A percentile compares a stretch with the other conserved stretches of the same genome.
Evolutionary conservation across 2,888 invertebrate species (phyloP).

Genomic region (Glyphotaelius pellucidus): DNA sequence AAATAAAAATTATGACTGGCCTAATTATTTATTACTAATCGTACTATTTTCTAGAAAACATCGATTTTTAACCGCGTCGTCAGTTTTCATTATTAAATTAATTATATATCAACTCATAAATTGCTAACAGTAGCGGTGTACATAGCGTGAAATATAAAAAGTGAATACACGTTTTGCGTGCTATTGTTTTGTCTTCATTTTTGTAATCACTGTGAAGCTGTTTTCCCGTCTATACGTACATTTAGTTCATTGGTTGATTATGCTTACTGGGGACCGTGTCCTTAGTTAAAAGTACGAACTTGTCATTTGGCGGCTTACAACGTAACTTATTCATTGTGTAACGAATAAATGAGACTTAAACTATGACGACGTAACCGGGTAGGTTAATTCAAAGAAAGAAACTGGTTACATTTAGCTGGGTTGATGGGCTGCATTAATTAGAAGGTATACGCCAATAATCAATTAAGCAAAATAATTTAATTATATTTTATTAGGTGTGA

Average conservation of each 20-base stretch:
- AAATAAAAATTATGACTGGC: too few relatives aligned
- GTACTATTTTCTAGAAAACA: background rate
- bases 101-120: too few relatives aligned
- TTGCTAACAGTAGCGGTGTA: too few relatives aligned
- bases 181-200: background rate
- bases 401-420: background rate
- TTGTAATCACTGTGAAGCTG: background rate
- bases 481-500: background rate
- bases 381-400: background rate
- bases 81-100: background rate
- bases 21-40: background rate
- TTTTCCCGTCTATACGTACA: background rate
- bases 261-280: background rate
- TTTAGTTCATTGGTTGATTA: background rate
- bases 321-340: background rate
- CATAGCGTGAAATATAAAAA: background rate
- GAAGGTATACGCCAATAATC: too few relatives aligned
- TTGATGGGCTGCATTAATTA: too few relatives aligned
- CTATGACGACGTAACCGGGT: background rate
- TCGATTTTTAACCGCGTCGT: background rate
- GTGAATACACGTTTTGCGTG: background rate
- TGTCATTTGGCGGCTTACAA: background rate
- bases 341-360: background rate
- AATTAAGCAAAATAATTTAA: background rate
- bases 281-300: background rate